Percentiles rank a stretch among this genome's conserved stretches.
Evolutionary conservation across 1,140 invertebrate species (phyloP).

Genomic region (Argopecten irradians): DNA sequence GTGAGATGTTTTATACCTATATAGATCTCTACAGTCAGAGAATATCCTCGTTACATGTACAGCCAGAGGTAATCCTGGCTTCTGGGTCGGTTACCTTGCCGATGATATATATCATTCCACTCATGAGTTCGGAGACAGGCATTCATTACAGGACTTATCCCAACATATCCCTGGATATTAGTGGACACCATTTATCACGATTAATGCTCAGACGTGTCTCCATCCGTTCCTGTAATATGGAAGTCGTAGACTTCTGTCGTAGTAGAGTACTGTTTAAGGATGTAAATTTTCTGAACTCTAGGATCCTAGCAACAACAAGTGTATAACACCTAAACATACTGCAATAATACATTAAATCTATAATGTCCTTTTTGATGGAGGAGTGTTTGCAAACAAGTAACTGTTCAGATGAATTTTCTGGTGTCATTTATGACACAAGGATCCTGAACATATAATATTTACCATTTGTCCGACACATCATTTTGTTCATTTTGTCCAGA

Average conservation of each 20-base stretch:
- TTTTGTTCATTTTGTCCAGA: too few species aligned
- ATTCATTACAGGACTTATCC: not conserved
- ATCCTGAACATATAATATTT: not conserved
- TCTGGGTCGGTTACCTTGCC: not conserved
- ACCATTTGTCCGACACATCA: too few species aligned
- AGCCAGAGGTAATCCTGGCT: not conserved
- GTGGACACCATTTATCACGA: not conserved
- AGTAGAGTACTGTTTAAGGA: not conserved
- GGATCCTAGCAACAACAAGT: not conserved
- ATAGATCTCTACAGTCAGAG: too few species aligned
- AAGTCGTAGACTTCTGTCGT: not conserved
- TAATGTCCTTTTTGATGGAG: not conserved
- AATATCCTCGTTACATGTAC: not conserved
- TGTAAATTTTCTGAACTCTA: not conserved
- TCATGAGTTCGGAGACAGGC: not conserved
- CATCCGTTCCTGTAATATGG: not conserved
- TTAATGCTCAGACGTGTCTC: not conserved
- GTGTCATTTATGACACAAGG: not conserved
- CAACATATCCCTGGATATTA: not conserved
- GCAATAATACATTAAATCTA: not conserved
- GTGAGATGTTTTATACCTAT: too few species aligned
- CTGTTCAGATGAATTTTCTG: not conserved
- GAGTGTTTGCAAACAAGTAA: not conserved
- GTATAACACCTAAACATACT: not conserved
- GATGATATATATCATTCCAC: not conserved